phyloP scores from a whole-genome alignment of 2,797 vertebrate species.

The Antrozous pallidus region DNA sequence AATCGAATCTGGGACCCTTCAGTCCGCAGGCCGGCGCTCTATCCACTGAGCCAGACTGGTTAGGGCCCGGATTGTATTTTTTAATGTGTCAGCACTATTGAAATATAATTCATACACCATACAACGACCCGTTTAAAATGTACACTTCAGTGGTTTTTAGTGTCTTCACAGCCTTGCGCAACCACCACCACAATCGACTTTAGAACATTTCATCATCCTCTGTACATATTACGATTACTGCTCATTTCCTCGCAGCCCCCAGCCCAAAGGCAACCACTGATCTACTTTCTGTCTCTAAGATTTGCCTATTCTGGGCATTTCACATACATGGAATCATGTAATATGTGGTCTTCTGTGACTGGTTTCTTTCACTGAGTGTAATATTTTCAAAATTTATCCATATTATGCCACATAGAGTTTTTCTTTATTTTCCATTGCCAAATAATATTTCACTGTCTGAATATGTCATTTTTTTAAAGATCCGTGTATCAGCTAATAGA shows the following conservation, averaged over 20 bases:
- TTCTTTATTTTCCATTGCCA: not conserved
- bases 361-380: not conserved
- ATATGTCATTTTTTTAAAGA: not conserved
- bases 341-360: not conserved
- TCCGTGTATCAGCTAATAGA: not conserved
- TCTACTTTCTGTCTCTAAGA: not conserved
- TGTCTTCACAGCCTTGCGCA: not conserved
- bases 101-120: not conserved
- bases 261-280: fast-evolving
- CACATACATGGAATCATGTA: too few relatives aligned
- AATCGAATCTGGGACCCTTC: too few relatives aligned
- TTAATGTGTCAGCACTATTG: not conserved
- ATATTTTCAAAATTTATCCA: not conserved
- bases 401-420: not conserved
- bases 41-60: too few relatives aligned
- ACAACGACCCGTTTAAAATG: not conserved
- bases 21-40: too few relatives aligned
- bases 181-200: not conserved
- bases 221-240: not conserved
- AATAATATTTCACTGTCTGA: not conserved
- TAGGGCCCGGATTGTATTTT: not conserved
- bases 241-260: not conserved
- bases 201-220: not conserved
- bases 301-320: not conserved
- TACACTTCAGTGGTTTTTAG: not conserved